Base-by-base conservation (phyloP, 2,113 vertebrate genomes). In the Struthio camelus region DNA sequence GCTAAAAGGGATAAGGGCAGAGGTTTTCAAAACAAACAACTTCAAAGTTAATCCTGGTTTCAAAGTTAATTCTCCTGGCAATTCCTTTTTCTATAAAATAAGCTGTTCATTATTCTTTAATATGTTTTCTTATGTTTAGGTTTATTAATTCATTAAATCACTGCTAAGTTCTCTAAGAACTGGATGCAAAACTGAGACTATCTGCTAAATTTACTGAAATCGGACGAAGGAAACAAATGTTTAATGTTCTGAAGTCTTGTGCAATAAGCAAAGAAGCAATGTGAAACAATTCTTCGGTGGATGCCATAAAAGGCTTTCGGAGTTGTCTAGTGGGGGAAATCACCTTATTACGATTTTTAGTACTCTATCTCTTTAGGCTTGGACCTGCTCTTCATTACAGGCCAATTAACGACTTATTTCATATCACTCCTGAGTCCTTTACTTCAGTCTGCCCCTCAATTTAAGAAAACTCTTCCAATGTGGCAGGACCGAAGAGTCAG, bases 131-230 rank as follows among this genome's bases (percentile, higher is more conserved):
- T 78, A 91, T 64, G 38, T 93, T 95, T 56, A 78, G 42, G 44
- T 44, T 97, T 97, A 96, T 96, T 96, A 96, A 93, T 91, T 94
- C 97, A 94, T 97, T 96, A 96, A 96, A 96, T 97, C 87, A 96
- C 34, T 72, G 58, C 51, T 81, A 48, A 48, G 36, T 93, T 91
- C 34, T 85, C 42, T 6, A 88, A 79, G 82, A 96, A 89, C 42
- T 76, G 73, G 50, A 86, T 71, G 20, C 19, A 93, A 93, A 79
- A 23, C 11, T 38, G 32, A 79, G 54, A 89, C 36, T 72, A 80
- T 32, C 72, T 25, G 51, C 48, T 82, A 76, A 73, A 95, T 82
- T 48, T 58, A 65, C 13, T 44, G 42, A 48, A 85, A 87, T 38
- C 36, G 50, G 58, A 91, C 66, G 28, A 62, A 51, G 8, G 22